Percentiles rank a stretch among this genome's conserved stretches.
Conservation (phyloP, 2,888 invertebrate genomes). For the Spisula subtruncata region DNA sequence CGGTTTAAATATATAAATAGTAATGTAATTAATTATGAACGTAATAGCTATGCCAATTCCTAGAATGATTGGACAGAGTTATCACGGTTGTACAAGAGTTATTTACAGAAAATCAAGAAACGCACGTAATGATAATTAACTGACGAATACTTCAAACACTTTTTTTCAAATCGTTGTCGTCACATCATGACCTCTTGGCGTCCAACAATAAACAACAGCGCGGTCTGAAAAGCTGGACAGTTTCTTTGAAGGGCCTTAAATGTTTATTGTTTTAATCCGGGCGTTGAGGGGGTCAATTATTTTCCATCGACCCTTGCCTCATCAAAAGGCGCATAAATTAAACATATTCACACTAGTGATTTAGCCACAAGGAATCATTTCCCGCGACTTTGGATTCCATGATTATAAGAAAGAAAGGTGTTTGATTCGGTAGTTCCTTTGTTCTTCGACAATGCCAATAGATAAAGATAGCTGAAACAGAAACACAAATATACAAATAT, state of each 20-base stretch:
- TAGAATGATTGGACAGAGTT: no score
- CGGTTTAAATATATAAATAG: no score
- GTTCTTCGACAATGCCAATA: background rate
- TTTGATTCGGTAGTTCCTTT: background rate
- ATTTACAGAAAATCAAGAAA: constrained; percentile 14
- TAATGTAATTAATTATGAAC: no score
- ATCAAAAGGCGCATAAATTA: constrained; percentile 21
- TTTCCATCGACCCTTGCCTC: constrained; percentile 6
- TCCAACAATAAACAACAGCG: constrained; percentile 41
- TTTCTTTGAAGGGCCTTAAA: constrained; percentile 51
- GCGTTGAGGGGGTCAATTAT: constrained; percentile 53
- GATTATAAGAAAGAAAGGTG: background rate
- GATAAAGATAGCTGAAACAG: no score
- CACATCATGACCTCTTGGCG: background rate
- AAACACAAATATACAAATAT: no score
- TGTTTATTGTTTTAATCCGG: constrained; percentile 61
- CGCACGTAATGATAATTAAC: constrained; percentile 44
- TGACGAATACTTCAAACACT: constrained; percentile 28
- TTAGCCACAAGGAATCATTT: background rate
- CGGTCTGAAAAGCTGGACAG: constrained; percentile 28
- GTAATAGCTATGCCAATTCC: no score
- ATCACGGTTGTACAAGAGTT: background rate
- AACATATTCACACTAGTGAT: background rate
- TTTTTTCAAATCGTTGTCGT: background rate
- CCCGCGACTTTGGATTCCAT: background rate